Conservation (phyloP, 2,888 invertebrate genomes). For the Dicyrtomina minuta region DNA sequence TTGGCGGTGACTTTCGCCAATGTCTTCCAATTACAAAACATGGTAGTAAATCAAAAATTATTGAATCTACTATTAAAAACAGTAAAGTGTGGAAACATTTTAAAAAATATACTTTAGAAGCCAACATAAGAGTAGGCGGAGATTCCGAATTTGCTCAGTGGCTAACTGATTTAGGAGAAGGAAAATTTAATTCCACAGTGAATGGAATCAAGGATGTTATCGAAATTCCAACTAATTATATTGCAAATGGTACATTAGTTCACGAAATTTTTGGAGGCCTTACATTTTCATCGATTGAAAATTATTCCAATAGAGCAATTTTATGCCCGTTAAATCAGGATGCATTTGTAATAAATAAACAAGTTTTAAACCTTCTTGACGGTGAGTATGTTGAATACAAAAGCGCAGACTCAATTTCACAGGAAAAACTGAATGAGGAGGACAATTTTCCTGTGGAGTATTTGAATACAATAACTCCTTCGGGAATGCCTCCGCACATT, state of each 20-base stretch:
- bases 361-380: neutral
- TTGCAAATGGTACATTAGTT: neutral
- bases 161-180: constrained; percentile 32
- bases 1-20: constrained; percentile 49
- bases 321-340: constrained; percentile 30
- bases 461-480: neutral
- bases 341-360: constrained; percentile 9
- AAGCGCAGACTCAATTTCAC: neutral
- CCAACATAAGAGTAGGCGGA: constrained; percentile 37
- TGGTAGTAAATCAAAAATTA: constrained; percentile 22
- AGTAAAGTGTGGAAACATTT: constrained; percentile 34
- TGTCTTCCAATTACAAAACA: constrained; percentile 37
- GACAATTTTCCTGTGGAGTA: neutral
- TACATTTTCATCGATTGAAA: neutral
- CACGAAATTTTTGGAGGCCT: constrained; percentile 4
- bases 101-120: constrained; percentile 15
- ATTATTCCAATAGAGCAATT: constrained; percentile 18
- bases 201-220: neutral
- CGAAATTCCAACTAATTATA: constrained; percentile 8
- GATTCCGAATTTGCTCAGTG: constrained; percentile 1
- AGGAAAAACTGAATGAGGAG: neutral
- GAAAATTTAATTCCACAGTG: neutral
- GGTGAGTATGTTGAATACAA: constrained; percentile 15
- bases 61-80: constrained; percentile 33
- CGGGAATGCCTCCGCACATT: constrained; percentile 1